A percentile compares a stretch with the other conserved stretches of the same genome.
phyloP scores from a whole-genome alignment of 2,113 vertebrate species.

The human (Homo sapiens) region DNA sequence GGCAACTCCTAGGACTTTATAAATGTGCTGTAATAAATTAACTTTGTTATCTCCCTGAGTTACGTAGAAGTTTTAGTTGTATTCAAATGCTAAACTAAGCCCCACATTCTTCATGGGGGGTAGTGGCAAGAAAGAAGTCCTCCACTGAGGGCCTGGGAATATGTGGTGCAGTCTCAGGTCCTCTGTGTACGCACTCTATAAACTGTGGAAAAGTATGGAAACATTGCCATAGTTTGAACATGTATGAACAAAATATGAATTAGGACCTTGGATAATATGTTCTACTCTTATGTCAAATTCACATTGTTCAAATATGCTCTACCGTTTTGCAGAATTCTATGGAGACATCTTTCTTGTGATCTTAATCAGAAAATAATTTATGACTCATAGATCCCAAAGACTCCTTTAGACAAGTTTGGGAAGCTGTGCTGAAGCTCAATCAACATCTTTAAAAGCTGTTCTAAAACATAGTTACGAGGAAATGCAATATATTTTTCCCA shows the following conservation, averaged over 20 bases:
- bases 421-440: conserved; percentile 41
- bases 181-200: background rate
- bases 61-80: conserved; percentile 62
- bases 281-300: conserved; percentile 17
- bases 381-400: conserved; percentile 61
- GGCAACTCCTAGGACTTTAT: conserved; percentile 55
- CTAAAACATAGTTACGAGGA: conserved; percentile 4
- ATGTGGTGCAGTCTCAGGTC: background rate
- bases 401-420: conserved; percentile 34
- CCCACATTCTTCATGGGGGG: conserved; percentile 53
- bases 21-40: conserved; percentile 59
- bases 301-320: conserved; percentile 46
- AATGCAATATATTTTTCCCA: conserved; percentile 14
- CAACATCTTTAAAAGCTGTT: conserved; percentile 40
- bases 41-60: conserved; percentile 55
- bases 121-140: background rate
- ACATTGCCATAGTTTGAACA: too few species aligned
- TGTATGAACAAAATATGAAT: background rate
- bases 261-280: conserved; percentile 2
- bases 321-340: conserved; percentile 48
- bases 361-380: conserved; percentile 61
- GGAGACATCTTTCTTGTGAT: conserved; percentile 53
- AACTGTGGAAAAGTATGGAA: too few species aligned
- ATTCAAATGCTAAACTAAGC: conserved; percentile 53
- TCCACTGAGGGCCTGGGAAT: background rate